Percentiles rank a stretch among this genome's conserved stretches.
Conservation (phyloP, 2,113 vertebrate species). For the Cyphomyrus plagiostoma region DNA sequence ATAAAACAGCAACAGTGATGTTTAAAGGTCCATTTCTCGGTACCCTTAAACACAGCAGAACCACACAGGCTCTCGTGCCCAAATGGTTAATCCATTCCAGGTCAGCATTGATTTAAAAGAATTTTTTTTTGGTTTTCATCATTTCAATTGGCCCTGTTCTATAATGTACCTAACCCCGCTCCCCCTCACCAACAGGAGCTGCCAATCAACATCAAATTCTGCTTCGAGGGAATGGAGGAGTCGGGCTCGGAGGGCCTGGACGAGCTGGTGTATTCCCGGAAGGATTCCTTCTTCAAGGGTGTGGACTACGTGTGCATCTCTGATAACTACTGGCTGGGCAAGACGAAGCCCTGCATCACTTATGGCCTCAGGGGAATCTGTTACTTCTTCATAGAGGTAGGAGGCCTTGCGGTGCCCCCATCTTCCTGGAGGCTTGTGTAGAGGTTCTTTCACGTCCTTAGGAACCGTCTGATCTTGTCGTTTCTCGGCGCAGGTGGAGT, state of each 20-base stretch:
- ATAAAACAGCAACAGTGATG: conserved; percentile 5
- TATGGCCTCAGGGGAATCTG: conserved; percentile 90
- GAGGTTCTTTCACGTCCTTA: not conserved
- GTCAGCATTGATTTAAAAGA: not conserved
- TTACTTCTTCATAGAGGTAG: conserved; percentile 83
- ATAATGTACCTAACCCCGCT: not conserved
- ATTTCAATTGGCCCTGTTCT: not conserved
- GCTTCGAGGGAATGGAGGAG: conserved; percentile 96
- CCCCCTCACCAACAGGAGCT: conserved; percentile 61
- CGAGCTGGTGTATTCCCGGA: conserved; percentile 75
- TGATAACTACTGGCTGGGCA: conserved; percentile 97
- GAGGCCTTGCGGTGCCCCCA: not conserved
- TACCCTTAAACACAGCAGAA: not conserved
- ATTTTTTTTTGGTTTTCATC: not conserved
- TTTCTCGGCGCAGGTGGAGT: conserved; percentile 61
- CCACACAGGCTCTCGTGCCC: not conserved
- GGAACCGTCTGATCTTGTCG: not conserved
- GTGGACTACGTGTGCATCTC: conserved; percentile 95
- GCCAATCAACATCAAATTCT: conserved; percentile 93
- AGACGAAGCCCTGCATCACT: conserved; percentile 90
- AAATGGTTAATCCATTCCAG: not conserved
- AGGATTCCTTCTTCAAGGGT: conserved; percentile 79
- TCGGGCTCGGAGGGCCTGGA: conserved; percentile 91
- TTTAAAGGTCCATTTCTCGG: conserved; percentile 37
- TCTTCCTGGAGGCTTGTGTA: not conserved